These are phyloP conservation scores for Andrena camellia DNA, from an alignment of 2,888 invertebrate genomes.

Conservation along the genomic window DNA sequence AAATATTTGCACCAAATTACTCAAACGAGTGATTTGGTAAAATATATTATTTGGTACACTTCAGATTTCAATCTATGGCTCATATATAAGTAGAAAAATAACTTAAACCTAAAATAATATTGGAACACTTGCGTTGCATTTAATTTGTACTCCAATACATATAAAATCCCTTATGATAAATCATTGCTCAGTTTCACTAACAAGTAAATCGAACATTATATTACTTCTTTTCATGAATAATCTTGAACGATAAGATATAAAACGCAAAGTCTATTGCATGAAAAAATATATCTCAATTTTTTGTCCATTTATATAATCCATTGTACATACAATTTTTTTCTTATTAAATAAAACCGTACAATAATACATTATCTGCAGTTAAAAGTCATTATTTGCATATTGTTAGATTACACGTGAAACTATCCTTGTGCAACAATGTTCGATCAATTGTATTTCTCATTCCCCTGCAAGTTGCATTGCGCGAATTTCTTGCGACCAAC, in stretches of 20 bases:
- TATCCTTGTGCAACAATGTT: constrained; percentile 67
- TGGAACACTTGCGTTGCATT: too few species aligned
- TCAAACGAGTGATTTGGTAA: neutral
- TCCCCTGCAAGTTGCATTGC: constrained; percentile 81
- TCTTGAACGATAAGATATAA: neutral
- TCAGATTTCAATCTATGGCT: too few species aligned
- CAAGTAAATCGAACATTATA: too few species aligned
- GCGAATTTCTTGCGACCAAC: constrained; percentile 77
- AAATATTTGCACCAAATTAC: neutral
- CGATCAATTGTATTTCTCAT: constrained; percentile 73
- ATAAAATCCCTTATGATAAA: too few species aligned
- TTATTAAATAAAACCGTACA: neutral
- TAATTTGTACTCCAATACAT: too few species aligned
- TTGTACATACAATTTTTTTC: neutral
- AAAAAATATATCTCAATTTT: neutral
- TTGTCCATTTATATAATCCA: neutral
- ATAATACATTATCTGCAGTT: neutral
- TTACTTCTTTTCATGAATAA: neutral
- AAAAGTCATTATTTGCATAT: constrained; percentile 14
- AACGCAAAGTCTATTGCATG: neutral
- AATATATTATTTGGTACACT: neutral
- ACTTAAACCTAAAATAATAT: too few species aligned
- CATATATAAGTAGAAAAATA: too few species aligned
- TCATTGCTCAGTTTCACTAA: too few species aligned
- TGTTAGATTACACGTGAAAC: constrained; percentile 23